These are phyloP conservation scores for Barypeithes pellucidus DNA, from an alignment of 2,888 invertebrate genomes.

Conservation along the genomic window DNA sequence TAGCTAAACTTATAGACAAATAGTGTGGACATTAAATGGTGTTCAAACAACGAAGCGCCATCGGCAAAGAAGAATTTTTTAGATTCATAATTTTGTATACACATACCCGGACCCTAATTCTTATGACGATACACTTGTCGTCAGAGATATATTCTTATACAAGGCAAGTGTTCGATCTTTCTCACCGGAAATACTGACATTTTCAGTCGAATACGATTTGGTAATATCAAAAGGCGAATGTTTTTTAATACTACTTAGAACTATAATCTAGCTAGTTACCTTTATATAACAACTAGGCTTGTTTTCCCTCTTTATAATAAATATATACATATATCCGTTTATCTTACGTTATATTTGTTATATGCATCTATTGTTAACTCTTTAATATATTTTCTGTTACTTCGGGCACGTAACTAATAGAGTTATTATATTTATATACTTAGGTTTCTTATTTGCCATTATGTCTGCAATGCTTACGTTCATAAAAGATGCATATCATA, in stretches of 20 bases:
- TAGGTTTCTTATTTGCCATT: conserved; percentile 61
- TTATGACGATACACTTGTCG: no score
- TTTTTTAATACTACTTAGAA: conserved; percentile 15
- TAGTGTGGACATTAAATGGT: not conserved
- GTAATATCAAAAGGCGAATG: not conserved
- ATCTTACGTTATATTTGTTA: conserved; percentile 40
- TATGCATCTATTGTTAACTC: conserved; percentile 54
- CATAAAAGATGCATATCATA: conserved; percentile 92
- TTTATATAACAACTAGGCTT: conserved; percentile 35
- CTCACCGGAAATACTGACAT: no score
- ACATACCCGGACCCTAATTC: no score
- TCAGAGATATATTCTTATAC: no score
- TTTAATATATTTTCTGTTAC: conserved; percentile 48
- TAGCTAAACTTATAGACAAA: no score
- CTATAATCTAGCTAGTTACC: conserved; percentile 35
- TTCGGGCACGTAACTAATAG: conserved; percentile 44
- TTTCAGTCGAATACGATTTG: not conserved
- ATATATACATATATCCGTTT: conserved; percentile 30
- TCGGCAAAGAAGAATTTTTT: no score
- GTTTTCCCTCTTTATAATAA: conserved; percentile 45
- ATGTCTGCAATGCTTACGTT: conserved; percentile 76
- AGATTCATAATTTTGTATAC: no score
- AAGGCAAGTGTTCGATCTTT: no score
- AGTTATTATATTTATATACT: conserved; percentile 33
- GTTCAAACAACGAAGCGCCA: not conserved